Conservation (phyloP, 2,888 invertebrate genomes). For the Rotaria macrura region DNA sequence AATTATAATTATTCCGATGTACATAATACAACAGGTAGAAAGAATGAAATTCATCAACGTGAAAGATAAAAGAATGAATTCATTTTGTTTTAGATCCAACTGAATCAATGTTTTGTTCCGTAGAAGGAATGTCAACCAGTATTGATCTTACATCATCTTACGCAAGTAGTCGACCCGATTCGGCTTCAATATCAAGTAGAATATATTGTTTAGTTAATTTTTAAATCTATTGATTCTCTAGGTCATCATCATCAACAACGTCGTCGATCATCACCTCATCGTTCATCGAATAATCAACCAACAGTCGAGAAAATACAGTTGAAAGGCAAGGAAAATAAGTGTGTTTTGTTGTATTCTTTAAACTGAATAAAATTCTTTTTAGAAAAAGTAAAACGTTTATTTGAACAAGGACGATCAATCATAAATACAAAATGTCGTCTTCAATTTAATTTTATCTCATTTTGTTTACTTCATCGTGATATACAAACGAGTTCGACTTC, state of each 20-base stretch:
- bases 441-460: conserved; percentile 12
- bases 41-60: neutral
- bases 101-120: conserved; percentile 6
- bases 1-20: neutral
- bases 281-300: neutral
- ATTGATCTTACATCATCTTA: neutral
- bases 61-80: neutral
- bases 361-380: no score
- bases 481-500: neutral
- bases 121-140: conserved; percentile 2
- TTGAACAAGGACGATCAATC: neutral
- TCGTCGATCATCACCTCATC: neutral
- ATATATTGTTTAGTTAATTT: neutral
- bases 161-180: neutral
- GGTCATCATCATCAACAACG: neutral
- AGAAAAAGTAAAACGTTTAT: neutral
- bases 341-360: no score
- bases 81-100: neutral
- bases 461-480: conserved; percentile 20
- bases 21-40: neutral
- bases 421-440: neutral
- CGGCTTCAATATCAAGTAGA: neutral
- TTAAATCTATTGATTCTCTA: neutral
- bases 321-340: neutral
- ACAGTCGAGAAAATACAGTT: neutral